Conservation (phyloP, 1,140 invertebrate species). For the Drosophila santomea region DNA sequence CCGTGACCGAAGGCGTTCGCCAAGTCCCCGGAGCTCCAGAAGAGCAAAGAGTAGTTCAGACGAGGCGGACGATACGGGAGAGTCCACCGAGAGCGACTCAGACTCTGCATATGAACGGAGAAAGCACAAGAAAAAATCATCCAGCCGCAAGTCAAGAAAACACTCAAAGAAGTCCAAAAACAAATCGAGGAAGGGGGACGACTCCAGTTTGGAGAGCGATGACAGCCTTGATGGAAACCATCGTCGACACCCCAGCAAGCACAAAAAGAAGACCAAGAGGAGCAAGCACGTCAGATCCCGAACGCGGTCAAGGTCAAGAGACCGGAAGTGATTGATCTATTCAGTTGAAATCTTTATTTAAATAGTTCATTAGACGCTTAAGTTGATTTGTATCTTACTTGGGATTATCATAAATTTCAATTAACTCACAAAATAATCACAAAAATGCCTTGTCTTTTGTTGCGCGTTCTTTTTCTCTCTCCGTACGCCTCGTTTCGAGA, state of each 20-base stretch:
- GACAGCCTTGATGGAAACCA: conserved; percentile 33
- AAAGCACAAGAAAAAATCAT: conserved; percentile 64
- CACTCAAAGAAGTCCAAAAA: conserved; percentile 71
- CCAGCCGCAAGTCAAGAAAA: conserved; percentile 56
- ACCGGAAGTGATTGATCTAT: conserved; percentile 17
- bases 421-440: conserved; percentile 78
- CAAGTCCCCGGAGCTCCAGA: conserved; percentile 25
- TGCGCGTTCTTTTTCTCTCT: conserved; percentile 44
- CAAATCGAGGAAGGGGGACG: conserved; percentile 37
- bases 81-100: conserved; percentile 71
- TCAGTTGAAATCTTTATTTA: conserved; percentile 72
- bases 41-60: conserved; percentile 58
- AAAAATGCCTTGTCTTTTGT: conserved; percentile 71
- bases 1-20: conserved; percentile 22
- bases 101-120: conserved; percentile 73
- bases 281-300: conserved; percentile 77
- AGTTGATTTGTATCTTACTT: conserved; percentile 56
- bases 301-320: conserved; percentile 69
- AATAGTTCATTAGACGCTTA: conserved; percentile 63
- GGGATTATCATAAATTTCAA: conserved; percentile 78
- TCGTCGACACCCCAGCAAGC: conserved; percentile 54
- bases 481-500: conserved; percentile 15
- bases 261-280: conserved; percentile 83
- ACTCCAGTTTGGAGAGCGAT: conserved; percentile 38
- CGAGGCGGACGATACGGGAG: conserved; percentile 67